A percentile compares a stretch with the other conserved stretches of the same genome.
Evolutionary conservation across 2,797 vertebrate genomes (phyloP).

Genomic region (Peromyscus nudipes): DNA sequence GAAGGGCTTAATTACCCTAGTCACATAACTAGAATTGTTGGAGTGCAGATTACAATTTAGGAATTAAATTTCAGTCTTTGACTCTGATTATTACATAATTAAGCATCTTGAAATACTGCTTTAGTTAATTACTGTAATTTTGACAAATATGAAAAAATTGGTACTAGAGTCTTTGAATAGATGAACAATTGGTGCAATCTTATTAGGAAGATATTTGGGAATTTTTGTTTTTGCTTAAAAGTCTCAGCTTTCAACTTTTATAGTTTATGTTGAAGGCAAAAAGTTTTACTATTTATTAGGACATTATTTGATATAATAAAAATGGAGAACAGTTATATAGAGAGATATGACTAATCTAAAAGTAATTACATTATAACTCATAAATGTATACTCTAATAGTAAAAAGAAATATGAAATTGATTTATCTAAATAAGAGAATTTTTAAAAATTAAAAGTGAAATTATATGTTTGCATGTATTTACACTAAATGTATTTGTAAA

Average conservation of each 20-base stretch:
- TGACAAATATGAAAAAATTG: background rate
- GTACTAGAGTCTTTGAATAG: background rate
- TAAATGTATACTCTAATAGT: background rate
- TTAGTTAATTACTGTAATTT: background rate
- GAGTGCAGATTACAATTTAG: background rate
- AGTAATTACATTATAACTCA: background rate
- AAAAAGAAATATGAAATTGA: background rate
- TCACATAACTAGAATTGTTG: background rate
- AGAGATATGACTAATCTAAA: background rate
- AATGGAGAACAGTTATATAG: background rate
- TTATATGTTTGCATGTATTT: background rate
- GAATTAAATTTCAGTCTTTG: background rate
- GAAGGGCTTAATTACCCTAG: background rate
- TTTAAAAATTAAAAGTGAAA: background rate
- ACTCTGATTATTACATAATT: background rate
- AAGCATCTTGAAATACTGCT: background rate
- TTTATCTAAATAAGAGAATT: background rate
- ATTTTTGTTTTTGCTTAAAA: background rate
- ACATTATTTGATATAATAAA: background rate
- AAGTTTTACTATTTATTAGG: background rate
- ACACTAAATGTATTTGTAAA: background rate
- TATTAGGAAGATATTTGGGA: background rate
- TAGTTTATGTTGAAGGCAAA: background rate
- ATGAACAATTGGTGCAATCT: background rate
- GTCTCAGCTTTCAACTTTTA: background rate